Conservation (phyloP, 2,113 vertebrate species). For the Cyprinodon brontotheroides region DNA sequence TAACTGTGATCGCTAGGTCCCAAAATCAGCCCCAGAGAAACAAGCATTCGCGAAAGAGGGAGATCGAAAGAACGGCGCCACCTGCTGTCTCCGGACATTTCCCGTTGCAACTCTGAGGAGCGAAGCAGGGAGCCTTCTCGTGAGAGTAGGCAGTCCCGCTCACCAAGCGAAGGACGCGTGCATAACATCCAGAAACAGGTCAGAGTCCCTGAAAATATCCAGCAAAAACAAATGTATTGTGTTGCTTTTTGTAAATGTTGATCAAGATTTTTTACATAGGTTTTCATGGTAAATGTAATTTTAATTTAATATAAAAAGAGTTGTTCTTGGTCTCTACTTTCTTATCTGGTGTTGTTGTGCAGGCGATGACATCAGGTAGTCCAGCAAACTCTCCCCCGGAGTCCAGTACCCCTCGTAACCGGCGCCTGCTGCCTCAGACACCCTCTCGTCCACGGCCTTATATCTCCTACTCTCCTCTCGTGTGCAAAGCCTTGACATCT, state of each 20-base stretch:
- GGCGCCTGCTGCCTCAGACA: constrained; percentile 93
- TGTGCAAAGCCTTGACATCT: constrained; percentile 81
- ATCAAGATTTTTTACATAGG: not conserved
- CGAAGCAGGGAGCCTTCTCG: constrained; percentile 86
- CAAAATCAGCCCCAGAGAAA: constrained; percentile 85
- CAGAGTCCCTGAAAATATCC: not conserved
- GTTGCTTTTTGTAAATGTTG: not conserved
- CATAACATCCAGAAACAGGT: constrained; percentile 84
- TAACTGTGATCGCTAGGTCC: constrained; percentile 75
- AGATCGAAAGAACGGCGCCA: constrained; percentile 95
- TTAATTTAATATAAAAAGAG: no score
- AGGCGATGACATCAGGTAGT: constrained; percentile 87
- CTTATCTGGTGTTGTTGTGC: not conserved
- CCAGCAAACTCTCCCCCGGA: constrained; percentile 88
- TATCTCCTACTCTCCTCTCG: constrained; percentile 92
- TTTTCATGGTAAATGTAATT: not conserved
- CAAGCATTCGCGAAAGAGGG: constrained; percentile 88
- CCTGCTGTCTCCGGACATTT: constrained; percentile 93
- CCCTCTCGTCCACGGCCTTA: constrained; percentile 92
- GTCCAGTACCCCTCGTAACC: constrained; percentile 88
- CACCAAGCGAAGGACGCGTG: constrained; percentile 86
- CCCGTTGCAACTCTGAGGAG: constrained; percentile 95
- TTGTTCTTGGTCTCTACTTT: not conserved
- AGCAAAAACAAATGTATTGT: not conserved
- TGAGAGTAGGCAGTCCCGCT: constrained; percentile 83